phyloP scores from a whole-genome alignment of 1,140 invertebrate genomes.

The Drosophila asahinai region DNA sequence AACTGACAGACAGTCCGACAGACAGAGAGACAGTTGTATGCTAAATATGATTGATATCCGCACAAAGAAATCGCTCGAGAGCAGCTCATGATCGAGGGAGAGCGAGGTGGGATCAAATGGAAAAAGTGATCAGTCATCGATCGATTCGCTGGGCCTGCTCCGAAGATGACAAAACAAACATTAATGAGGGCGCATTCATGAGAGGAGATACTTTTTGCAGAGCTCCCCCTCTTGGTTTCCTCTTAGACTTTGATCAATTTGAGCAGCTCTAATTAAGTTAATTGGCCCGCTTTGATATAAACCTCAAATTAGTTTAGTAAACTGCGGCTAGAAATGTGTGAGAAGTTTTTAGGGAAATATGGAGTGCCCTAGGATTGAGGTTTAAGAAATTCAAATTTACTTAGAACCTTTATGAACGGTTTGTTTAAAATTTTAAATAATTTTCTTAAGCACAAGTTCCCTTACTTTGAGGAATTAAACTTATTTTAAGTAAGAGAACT shows the following conservation, averaged over 20 bases:
- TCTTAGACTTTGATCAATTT: slow-evolving; percentile 15
- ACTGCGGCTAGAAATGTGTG: background rate
- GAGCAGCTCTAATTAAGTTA: slow-evolving; percentile 30
- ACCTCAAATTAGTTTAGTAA: slow-evolving; percentile 18
- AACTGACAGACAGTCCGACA: slow-evolving; percentile 50
- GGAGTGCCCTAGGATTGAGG: background rate
- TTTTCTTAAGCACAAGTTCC: background rate
- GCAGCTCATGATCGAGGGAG: slow-evolving; percentile 5
- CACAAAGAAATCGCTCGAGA: slow-evolving; percentile 38
- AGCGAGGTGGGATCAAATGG: background rate
- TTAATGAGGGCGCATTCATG: slow-evolving; percentile 29
- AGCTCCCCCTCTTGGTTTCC: too few relatives aligned
- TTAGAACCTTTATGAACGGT: accelerated
- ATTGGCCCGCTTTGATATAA: slow-evolving; percentile 20
- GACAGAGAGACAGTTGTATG: slow-evolving; percentile 63
- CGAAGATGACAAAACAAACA: slow-evolving; percentile 37
- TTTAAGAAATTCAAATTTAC: background rate
- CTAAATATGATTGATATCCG: slow-evolving; percentile 74
- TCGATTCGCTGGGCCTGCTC: slow-evolving; percentile 17
- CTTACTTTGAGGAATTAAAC: background rate
- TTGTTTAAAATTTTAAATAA: background rate
- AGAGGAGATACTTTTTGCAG: slow-evolving; percentile 14
- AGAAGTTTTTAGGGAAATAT: background rate
- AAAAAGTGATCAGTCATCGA: slow-evolving; percentile 39
- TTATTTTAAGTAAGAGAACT: accelerated